Base-by-base conservation (phyloP, 2,797 vertebrate genomes). In the Mallotus villosus region DNA sequence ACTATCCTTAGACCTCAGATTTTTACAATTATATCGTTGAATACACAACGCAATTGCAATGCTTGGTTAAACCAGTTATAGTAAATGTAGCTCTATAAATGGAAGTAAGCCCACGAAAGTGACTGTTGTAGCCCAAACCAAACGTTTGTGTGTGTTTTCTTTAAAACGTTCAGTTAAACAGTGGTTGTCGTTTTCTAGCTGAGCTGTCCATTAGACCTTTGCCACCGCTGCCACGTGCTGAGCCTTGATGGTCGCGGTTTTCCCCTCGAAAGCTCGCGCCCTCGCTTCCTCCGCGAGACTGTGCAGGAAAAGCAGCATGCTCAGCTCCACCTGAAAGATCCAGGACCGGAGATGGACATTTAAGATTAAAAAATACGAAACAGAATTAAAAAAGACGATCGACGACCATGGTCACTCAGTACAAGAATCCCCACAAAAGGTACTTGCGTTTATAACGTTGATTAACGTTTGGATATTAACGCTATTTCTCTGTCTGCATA, bases 261-360 rank as follows among this genome's bases (percentile, higher is more conserved):
- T 97, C 29, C 90, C 92, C 69, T 93, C 93, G 85, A 94, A 94
- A 41, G 96, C 96, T 64, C 93, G 95, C 74, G 88, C 80, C 74
- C 92, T 95, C 14, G 95, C 90, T 86, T 98, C 96, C 82, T 95
- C 92, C 1, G 94, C 95, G 78, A 99, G 87, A 17, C 88, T 93
- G 74, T 85, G 94, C 12, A 98, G 67, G 87, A 98, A 96, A 24
- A 97, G 32, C 69, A 98, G 83, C 57, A 94, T 92, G 63, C 79
- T 90, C 77, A 99, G 92, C 77, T 97, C 94, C 59, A 97, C 83
- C 97, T 99, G 25, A 27, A 24, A 66, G 21, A 5, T 1, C 25
- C 7, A 49, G 51, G 51, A 53, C 51, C 14, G 16, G n/a, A 65
- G 16, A 65, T 24, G 16, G 37, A 49, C 34, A 49, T 2, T 22